Conservation (phyloP, 1,140 invertebrate genomes). For the Trissolcus basalis region DNA sequence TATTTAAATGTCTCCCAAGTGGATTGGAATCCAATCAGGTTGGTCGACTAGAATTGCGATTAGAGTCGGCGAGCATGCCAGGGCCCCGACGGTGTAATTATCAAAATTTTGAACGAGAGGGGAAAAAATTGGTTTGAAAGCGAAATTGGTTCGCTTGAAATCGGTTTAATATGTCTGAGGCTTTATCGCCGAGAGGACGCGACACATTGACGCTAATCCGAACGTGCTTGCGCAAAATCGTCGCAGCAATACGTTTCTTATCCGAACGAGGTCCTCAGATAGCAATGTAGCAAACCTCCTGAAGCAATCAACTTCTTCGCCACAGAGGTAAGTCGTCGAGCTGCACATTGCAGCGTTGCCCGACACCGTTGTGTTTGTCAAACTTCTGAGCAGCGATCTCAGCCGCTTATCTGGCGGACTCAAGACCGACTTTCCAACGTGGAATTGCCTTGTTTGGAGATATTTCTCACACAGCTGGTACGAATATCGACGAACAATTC, state of each 20-base stretch:
- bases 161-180: slow-evolving; percentile 38
- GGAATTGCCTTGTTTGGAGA: slow-evolving; percentile 33
- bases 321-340: slow-evolving; percentile 31
- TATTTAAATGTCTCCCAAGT: too few species aligned
- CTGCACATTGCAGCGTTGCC: slow-evolving; percentile 16
- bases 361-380: slow-evolving; percentile 18
- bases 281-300: slow-evolving; percentile 44
- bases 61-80: too few species aligned
- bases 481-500: too few species aligned
- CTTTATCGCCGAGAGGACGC: slow-evolving; percentile 17
- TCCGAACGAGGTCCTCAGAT: slow-evolving; percentile 36
- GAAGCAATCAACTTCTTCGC: slow-evolving; percentile 54
- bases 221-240: slow-evolving; percentile 27
- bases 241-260: slow-evolving; percentile 34
- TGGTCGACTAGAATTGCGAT: too few species aligned
- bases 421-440: slow-evolving; percentile 4
- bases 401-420: slow-evolving; percentile 21
- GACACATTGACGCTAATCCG: slow-evolving; percentile 47
- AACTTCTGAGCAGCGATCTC: slow-evolving; percentile 15
- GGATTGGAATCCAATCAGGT: too few species aligned
- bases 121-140: neutral
- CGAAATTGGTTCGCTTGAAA: slow-evolving; percentile 38
- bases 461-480: too few species aligned
- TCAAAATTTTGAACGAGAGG: slow-evolving; percentile 9
- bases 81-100: too few species aligned